Evolutionary conservation across 2,113 vertebrate genomes (phyloP), one percentile per base, ranked within the genome.

Genomic region (Porphyrio hochstetteri): DNA sequence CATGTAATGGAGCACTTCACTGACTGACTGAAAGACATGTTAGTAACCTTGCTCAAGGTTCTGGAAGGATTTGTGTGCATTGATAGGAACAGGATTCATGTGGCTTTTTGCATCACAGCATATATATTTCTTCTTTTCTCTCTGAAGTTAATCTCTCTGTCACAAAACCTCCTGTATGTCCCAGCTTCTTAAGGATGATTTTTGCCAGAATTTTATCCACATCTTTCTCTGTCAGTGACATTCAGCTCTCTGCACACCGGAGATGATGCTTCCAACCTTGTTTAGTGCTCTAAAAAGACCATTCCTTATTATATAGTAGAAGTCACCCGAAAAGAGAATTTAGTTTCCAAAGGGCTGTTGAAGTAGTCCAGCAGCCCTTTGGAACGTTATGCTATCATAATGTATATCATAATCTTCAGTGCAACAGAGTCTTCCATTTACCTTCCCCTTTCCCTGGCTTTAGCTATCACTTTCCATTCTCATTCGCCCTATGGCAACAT

Each of bases 321-420:
- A 64, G 15, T 88, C 61, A 93, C 25, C 82, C 87, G 74, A 96
- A 94, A 96, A 65, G 53, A 86, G 48, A 55, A 14, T 12, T 79
- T 92, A 55, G 8, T 63, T 71, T 93, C 60, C 68, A 17, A 87
- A 81, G 29, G 28, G 20, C n/a, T 94, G 15, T 29, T 90, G 77
- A 82, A 92, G 71, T 57, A 75, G 36, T 57, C 9, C 65, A 92
- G 0, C 44, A 46, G 44, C 44, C 44, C 17, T 46, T 46, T 46
- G 44, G 44, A 46, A 46, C 17, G 17, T 46, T 46, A 46, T 80
- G 16, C 2, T 65, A 20, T 85, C 28, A 24, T 12, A 31, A 7
- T 50, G 17, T 31, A 13, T 75, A 60, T 83, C 67, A 5, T 55
- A 56, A 91, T 57, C 36, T 68, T 77, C 57, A 59, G 16, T 70